Conservation (phyloP, 92 coral and sea anemone species). For the Heteractis magnifica region DNA sequence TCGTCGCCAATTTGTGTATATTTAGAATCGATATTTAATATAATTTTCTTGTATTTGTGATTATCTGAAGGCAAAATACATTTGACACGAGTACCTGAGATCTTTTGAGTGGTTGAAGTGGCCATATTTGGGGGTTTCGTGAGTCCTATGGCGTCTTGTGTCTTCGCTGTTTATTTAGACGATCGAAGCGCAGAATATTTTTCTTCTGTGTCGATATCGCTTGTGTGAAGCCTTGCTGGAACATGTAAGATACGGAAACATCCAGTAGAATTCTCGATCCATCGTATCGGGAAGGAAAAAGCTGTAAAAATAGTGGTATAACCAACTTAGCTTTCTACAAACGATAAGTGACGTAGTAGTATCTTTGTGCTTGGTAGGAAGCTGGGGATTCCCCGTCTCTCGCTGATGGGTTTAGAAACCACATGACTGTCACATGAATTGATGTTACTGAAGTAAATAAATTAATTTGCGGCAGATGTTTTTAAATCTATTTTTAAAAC, state of each 20-base stretch:
- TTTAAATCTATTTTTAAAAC: too few relatives aligned
- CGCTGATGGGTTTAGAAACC: too few relatives aligned
- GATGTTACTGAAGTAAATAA: too few relatives aligned
- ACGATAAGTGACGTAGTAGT: too few relatives aligned
- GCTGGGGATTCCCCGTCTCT: too few relatives aligned
- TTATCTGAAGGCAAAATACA: neutral
- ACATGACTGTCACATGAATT: too few relatives aligned
- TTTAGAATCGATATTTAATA: neutral
- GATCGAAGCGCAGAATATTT: neutral
- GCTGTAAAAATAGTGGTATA: too few relatives aligned
- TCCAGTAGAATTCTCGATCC: neutral
- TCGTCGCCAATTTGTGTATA: neutral
- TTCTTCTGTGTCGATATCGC: constrained; percentile 1
- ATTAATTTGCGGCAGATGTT: too few relatives aligned
- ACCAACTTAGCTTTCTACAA: too few relatives aligned
- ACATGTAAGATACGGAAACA: neutral
- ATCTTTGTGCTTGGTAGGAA: too few relatives aligned
- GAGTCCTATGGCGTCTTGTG: neutral
- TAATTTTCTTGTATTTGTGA: neutral
- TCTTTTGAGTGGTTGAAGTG: neutral
- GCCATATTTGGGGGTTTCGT: neutral
- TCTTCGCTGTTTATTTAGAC: neutral
- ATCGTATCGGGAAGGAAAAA: neutral
- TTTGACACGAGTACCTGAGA: neutral
- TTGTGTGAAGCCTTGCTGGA: neutral